Evolutionary conservation across 64 coral and sea anemone genomes (phyloP), one percentile per base, ranked within the genome.

Genomic region (Anthopleura sola): DNA sequence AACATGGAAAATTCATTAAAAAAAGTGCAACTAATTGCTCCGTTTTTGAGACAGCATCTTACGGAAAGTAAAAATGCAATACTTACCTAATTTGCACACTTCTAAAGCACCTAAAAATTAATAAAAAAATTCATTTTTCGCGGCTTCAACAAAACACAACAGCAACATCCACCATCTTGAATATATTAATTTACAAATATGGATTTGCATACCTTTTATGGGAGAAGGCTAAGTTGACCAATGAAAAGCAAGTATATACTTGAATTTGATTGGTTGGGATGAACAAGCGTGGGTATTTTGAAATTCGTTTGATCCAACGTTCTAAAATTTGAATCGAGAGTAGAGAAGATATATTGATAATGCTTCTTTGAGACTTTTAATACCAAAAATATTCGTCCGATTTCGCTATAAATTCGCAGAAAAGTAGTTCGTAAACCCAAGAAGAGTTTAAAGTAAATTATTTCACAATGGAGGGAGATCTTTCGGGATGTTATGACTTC

Each of bases 401-500:
- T 71, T 71, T 71, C 66, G 66, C 28, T 16, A 29, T 12, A 32
- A 32, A 31, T 34, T 34, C 12, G 11, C n/a, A 34, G 8, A 71
- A 71, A 32, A 34, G 29, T 33, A 71, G 31, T 71, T 31, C 0
- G 23, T 36, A 20, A 71, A 31, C 11, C 66, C 66, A 71, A 71
- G 66, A 71, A 71, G 26, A 32, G 29, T 31, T 34, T 71, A 46
- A 21, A 9, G 2, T 79, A 48, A 17, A 16, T 24, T 44, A 47
- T 79, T 79, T 44, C 34, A 78, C 46, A 37, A 55, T 78, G 39
- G 38, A 24, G 16, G 51, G 34, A 48, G 2, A 78, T 39, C 16
- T 80, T 81, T 75, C 90, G 24, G 90, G 86, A 71, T 87, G 80
- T 86, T 96, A 92, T 58, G 84, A 96, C 81, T 96, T 89, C 36